Percentiles rank a stretch among this genome's conserved stretches.
These are phyloP conservation scores for Lasioglossum vierecki DNA, from an alignment of 2,888 invertebrate species.

Conservation along the genomic window DNA sequence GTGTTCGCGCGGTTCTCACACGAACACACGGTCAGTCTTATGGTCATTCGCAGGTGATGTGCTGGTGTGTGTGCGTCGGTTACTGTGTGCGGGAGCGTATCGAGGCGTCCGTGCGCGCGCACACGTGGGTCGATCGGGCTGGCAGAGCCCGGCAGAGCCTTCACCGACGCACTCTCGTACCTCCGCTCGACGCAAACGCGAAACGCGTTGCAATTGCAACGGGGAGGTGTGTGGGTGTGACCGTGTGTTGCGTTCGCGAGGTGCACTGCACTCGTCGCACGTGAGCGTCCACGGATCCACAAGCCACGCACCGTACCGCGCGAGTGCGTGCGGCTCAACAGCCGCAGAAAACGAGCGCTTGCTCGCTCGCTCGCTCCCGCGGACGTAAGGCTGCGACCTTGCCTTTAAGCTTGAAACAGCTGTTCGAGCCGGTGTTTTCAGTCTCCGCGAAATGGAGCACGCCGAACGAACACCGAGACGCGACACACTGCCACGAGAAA, in stretches of 20 bases:
- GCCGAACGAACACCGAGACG: constrained; percentile 20
- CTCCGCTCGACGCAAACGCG: not conserved
- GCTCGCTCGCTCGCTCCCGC: constrained; percentile 41
- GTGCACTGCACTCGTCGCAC: constrained; percentile 50
- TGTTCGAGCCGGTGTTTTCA: constrained; percentile 73
- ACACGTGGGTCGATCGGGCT: constrained; percentile 54
- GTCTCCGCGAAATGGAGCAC: constrained; percentile 61
- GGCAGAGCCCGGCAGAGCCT: not conserved
- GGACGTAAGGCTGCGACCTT: constrained; percentile 78
- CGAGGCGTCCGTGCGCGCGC: constrained; percentile 45
- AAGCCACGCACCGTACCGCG: not conserved
- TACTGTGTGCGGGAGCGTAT: not conserved
- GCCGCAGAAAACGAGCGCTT: constrained; percentile 32
- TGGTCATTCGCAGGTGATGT: not conserved
- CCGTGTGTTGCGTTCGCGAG: constrained; percentile 13
- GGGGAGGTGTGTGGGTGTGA: constrained; percentile 7
- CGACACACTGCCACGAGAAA: not conserved
- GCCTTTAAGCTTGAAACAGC: constrained; percentile 79
- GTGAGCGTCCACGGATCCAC: constrained; percentile 6
- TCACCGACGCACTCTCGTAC: not conserved
- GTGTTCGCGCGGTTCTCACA: not conserved
- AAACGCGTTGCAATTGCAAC: not conserved
- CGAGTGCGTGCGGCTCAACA: not conserved
- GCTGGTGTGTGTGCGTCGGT: not conserved
- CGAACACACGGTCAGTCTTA: not conserved